Conservation (phyloP, 2,888 invertebrate species). For the Euproctis similis region DNA sequence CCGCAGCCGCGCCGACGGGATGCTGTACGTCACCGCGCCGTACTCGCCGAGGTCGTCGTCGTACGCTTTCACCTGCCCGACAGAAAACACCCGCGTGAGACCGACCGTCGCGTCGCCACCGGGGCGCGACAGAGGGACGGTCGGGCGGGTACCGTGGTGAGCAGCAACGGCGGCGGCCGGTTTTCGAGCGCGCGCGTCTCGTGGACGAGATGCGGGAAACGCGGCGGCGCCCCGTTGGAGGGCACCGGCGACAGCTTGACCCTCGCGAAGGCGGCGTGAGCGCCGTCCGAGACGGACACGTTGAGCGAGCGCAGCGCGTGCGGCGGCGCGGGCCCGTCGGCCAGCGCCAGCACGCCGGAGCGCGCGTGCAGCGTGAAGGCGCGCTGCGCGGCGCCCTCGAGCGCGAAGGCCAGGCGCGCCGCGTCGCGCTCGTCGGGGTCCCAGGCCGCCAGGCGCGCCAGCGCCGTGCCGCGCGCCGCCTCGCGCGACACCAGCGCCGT, state of each 20-base stretch:
- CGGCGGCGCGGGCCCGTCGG: constrained; percentile 59
- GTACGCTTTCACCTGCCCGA: constrained; percentile 81
- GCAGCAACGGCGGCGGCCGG: constrained; percentile 82
- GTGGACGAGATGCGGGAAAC: constrained; percentile 84
- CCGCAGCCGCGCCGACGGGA: constrained; percentile 82
- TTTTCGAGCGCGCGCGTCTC: constrained; percentile 90
- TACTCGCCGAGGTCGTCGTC: constrained; percentile 90
- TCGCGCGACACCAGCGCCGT: constrained; percentile 86
- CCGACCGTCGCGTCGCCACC: too few species aligned
- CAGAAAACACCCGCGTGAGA: too few species aligned
- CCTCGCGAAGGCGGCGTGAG: constrained; percentile 91
- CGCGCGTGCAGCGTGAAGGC: constrained; percentile 42
- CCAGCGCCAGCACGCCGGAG: constrained; percentile 48
- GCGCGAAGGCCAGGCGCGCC: constrained; percentile 83
- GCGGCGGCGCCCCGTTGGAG: constrained; percentile 86
- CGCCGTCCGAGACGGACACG: constrained; percentile 96
- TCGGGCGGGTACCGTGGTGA: constrained; percentile 75
- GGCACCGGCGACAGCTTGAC: constrained; percentile 86
- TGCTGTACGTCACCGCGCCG: constrained; percentile 84
- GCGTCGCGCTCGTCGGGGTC: constrained; percentile 90
- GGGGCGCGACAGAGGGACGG: too few species aligned
- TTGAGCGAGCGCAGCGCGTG: constrained; percentile 81
- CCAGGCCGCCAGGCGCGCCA: constrained; percentile 90
- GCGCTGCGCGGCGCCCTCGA: constrained; percentile 68
- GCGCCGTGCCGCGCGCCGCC: constrained; percentile 89